Percentiles rank a stretch among this genome's conserved stretches.
Evolutionary conservation across 2,797 vertebrate species (phyloP).

Genomic region (Lophius americanus): DNA sequence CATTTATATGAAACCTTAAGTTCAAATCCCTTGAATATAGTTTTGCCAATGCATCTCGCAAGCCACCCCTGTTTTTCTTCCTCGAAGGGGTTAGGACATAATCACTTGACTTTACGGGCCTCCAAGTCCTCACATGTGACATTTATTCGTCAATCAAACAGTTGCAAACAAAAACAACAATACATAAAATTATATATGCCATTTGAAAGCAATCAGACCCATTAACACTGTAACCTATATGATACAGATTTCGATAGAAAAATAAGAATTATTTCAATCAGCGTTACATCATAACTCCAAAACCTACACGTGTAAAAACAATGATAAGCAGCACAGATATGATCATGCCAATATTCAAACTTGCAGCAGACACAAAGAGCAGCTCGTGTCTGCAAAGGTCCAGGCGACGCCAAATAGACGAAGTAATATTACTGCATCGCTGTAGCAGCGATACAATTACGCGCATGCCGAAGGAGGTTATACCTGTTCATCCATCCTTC

Average conservation of each 20-base stretch:
- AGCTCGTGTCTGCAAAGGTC: conserved; percentile 47
- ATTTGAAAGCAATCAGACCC: conserved; percentile 8
- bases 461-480: conserved; percentile 45
- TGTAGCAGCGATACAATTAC: conserved; percentile 53
- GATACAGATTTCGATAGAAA: too few species aligned
- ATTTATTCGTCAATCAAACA: conserved; percentile 41
- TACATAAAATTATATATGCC: conserved; percentile 1
- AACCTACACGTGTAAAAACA: conserved; percentile 65
- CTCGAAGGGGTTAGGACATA: conserved; percentile 53
- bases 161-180: conserved; percentile 2
- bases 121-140: conserved; percentile 57
- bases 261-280: too few species aligned
- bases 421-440: conserved; percentile 63
- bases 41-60: conserved; percentile 1
- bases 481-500: conserved; percentile 53
- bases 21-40: background rate
- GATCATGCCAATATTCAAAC: conserved; percentile 35
- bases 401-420: conserved; percentile 50
- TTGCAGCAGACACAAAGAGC: conserved; percentile 75
- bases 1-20: background rate
- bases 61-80: conserved; percentile 21
- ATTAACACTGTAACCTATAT: conserved; percentile 15
- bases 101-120: conserved; percentile 59
- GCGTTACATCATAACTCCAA: background rate
- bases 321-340: conserved; percentile 30